Base-by-base conservation (phyloP, 92 coral and sea anemone species). In the Porites rus region DNA sequence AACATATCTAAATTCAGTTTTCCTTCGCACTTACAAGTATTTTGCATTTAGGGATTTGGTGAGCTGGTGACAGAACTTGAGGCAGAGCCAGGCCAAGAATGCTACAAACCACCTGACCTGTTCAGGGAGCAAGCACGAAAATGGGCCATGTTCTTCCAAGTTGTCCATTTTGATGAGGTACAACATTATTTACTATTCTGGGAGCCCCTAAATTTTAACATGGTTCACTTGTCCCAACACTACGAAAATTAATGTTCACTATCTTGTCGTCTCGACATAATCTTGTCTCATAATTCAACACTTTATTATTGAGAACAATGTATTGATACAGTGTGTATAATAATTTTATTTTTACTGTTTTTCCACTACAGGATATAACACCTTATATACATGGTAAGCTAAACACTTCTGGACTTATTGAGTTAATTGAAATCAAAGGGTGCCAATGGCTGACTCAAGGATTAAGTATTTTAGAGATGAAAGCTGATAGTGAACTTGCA, bases 371-470 rank as follows among this genome's bases (percentile, higher is more conserved):
- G 71, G 89, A 90, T 43, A 21, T 90, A 13, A 85, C 93, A 3
- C 93, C 86, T 11, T 90, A 90, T 62, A 80, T 90, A 53, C 93
- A 84, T 72, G 89, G 93, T 79, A 90, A 28, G 78, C 10, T 72
- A 28, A 28, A 28, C 31, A 28, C 31, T 28, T 28, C 31, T 28
- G 31, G 31, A 28, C 31, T 28, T 28, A 28, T 28, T 28, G 31
- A 28, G 3, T 28, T 28, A 28, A 28, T 28, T 28, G 31, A 28
- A 28, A 28, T 28, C 31, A 28, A 28, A 2, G 31, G 31, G 31
- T 28, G 31, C 31, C 31, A 2, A 28, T 28, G 2, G 3, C 31
- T 28, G 0, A 2, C 31, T 28, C 31, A 28, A 28, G 31, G 31
- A 28, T 28, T 28, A 28, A 2, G 31, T 28, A 28, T 28, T 28